Conservation (phyloP, 1,140 invertebrate genomes). For the Drosophila fuyamai region DNA sequence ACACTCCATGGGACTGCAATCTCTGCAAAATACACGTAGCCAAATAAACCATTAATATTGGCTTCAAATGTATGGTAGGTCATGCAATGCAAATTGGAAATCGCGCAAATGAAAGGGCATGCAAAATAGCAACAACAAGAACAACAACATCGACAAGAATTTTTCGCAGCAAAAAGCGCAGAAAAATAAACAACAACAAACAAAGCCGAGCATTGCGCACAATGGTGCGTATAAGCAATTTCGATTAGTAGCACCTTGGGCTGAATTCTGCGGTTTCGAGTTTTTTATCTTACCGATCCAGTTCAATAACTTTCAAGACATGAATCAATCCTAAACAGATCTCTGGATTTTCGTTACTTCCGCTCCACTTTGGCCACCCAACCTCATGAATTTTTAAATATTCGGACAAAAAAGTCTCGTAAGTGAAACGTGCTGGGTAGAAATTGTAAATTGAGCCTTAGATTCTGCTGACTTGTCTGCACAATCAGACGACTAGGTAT, state of each 20-base stretch:
- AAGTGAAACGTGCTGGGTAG: slow-evolving; percentile 27
- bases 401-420: slow-evolving; percentile 15
- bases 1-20: slow-evolving; percentile 79
- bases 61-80: slow-evolving; percentile 10
- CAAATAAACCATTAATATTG: slow-evolving; percentile 1
- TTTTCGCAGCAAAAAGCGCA: slow-evolving; percentile 5
- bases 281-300: slow-evolving; percentile 57
- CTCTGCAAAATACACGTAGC: slow-evolving; percentile 60
- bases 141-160: slow-evolving; percentile 18
- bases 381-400: slow-evolving; percentile 42
- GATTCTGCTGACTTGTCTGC: slow-evolving; percentile 21
- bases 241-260: slow-evolving; percentile 54
- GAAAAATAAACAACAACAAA: slow-evolving; percentile 24
- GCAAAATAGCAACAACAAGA: slow-evolving; percentile 31
- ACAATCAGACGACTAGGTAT: slow-evolving; percentile 30
- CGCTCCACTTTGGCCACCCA: slow-evolving; percentile 19
- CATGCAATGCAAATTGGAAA: slow-evolving; percentile 43
- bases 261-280: slow-evolving; percentile 3
- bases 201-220: slow-evolving; percentile 50
- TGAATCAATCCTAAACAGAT: slow-evolving; percentile 34
- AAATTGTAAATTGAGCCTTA: slow-evolving; percentile 29
- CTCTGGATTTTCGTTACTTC: slow-evolving; percentile 39
- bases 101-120: slow-evolving; percentile 26
- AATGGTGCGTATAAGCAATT: slow-evolving; percentile 72
- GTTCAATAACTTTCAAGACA: slow-evolving; percentile 19